A percentile compares a stretch with the other conserved stretches of the same genome.
Conservation (phyloP, 2,888 invertebrate species). For the Lagria hirta region DNA sequence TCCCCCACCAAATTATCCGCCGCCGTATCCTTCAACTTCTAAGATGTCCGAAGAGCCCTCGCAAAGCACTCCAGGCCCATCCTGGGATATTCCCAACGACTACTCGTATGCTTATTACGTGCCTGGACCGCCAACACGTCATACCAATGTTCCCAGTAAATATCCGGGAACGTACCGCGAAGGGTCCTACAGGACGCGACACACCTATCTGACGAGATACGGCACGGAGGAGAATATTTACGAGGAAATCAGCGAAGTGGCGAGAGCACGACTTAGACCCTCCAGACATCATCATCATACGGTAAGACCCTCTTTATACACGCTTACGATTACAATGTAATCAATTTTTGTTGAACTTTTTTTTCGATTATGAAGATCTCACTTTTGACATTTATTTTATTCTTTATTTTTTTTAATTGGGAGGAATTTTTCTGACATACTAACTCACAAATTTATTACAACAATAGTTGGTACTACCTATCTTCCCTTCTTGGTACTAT, state of each 20-base stretch:
- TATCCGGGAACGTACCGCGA: slow-evolving; percentile 47
- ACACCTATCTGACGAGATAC: slow-evolving; percentile 75
- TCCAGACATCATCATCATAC: slow-evolving; percentile 9
- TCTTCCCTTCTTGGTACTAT: too few species aligned
- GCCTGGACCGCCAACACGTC: slow-evolving; percentile 63
- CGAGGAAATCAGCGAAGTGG: slow-evolving; percentile 74
- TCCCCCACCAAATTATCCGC: slow-evolving; percentile 73
- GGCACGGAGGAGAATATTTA: slow-evolving; percentile 85
- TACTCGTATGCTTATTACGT: slow-evolving; percentile 86
- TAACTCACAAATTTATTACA: too few species aligned
- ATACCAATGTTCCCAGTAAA: slow-evolving; percentile 63
- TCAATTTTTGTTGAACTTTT: too few species aligned
- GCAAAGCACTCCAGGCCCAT: slow-evolving; percentile 41
- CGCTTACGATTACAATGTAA: too few species aligned
- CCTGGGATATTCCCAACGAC: slow-evolving; percentile 56
- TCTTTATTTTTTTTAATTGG: too few species aligned
- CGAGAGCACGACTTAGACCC: slow-evolving; percentile 39
- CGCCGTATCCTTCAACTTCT: slow-evolving; percentile 54
- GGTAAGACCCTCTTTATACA: too few species aligned
- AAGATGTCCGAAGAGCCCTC: slow-evolving; percentile 48
- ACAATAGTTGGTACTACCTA: too few species aligned
- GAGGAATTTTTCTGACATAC: too few species aligned
- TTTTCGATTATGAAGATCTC: too few species aligned
- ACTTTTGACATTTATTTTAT: too few species aligned
- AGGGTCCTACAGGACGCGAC: slow-evolving; percentile 53